Evolutionary conservation across 2,888 invertebrate species (phyloP), one percentile per base, ranked within the genome.

Genomic region (Mythimna pallens): DNA sequence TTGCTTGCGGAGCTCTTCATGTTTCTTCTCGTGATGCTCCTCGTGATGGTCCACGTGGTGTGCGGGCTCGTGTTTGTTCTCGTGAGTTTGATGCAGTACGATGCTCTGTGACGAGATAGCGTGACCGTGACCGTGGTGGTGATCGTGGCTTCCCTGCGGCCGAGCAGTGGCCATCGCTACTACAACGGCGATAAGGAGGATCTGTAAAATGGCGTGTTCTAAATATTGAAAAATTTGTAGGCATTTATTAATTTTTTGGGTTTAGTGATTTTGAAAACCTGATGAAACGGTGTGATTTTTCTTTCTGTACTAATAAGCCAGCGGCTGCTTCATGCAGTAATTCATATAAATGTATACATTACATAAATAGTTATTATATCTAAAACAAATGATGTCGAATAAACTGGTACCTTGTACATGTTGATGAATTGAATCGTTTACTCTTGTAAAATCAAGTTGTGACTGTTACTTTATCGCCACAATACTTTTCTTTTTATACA

Each of bases 51-150:
- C 36, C 36, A 8, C 36, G 36, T 36, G 36, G 36, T 36, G 36
- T 36, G 36, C 9, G 9, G 36, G 36, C 9, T 36, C 36, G 36
- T 36, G 36, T 36, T 36, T 36, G 9, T 9, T 36, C 36, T 36
- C 36, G 36, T 36, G 36, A 36, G 36, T 36, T 75, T 90, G 89
- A 76, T 91, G 90, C 66, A 89, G 85, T 40, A 86, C 86, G 70
- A 92, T 88, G 78, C 87, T 90, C 74, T 92, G 92, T 4, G 91
- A 90, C 3, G 91, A 92, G 83, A 68, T 22, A 20, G 69, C 80
- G 50, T 82, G 79, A n/a, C 68, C 78, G 55, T 82, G 82, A 43
- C 76, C 78, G 47, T 80, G 43, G 43, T 73, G 63, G 40, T 83
- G 71, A 47, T 61, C 76, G 25, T 82, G 81, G 25, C 78, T 71